These are phyloP conservation scores for Tenthredo amoena DNA, from an alignment of 2,888 invertebrate species.

Conservation along the genomic window DNA sequence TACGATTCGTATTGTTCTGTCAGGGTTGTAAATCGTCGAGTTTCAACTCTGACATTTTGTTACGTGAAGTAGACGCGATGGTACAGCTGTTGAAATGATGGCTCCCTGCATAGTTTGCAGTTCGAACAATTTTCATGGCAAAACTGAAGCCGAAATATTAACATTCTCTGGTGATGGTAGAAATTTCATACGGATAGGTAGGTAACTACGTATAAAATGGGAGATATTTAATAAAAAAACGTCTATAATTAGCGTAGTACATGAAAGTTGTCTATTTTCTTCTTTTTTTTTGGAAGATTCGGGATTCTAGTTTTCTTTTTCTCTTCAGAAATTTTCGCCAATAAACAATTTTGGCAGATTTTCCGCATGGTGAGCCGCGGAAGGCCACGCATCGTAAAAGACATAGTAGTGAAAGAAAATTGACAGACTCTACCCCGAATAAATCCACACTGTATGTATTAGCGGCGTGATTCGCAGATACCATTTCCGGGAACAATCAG, in stretches of 20 bases:
- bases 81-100: neutral
- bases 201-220: neutral
- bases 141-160: conserved; percentile 11
- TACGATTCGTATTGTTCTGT: neutral
- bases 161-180: neutral
- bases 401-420: neutral
- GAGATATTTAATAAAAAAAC: neutral
- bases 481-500: conserved; percentile 21
- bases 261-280: neutral
- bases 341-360: neutral
- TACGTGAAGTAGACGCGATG: neutral
- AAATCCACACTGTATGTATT: conserved; percentile 13
- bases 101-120: neutral
- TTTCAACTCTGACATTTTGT: neutral
- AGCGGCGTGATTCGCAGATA: conserved; percentile 15
- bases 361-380: neutral
- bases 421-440: neutral
- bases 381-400: neutral
- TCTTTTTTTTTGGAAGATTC: neutral
- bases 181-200: neutral
- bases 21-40: neutral
- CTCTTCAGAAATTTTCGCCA: neutral
- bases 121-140: neutral
- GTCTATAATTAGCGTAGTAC: neutral
- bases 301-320: neutral